phyloP scores from a whole-genome alignment of 2,797 vertebrate genomes.

The Myripristis jacobus region DNA sequence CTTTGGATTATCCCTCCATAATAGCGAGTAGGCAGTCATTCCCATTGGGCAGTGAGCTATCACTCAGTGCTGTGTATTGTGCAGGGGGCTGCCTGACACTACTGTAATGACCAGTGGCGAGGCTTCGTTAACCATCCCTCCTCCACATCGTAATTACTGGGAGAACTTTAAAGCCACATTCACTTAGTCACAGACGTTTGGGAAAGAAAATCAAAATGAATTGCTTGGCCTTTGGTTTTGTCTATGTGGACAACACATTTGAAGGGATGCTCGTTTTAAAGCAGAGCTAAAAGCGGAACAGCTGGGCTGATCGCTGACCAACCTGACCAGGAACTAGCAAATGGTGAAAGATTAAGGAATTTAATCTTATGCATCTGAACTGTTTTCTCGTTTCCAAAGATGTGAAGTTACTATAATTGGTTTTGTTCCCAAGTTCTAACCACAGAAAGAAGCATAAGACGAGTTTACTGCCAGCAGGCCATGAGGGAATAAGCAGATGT shows the following conservation, averaged over 20 bases:
- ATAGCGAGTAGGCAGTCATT: constrained; percentile 6
- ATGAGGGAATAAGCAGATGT: constrained; percentile 13
- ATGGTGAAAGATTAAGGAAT: not conserved
- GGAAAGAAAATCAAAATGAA: constrained; percentile 35
- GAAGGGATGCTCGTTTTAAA: not conserved
- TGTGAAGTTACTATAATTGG: constrained; percentile 10
- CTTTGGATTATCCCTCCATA: constrained; percentile 11
- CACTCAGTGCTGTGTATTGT: constrained; percentile 22
- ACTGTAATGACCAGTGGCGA: constrained; percentile 61
- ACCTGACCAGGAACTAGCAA: not conserved
- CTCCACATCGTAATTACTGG: constrained; percentile 57
- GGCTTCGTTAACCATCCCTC: constrained; percentile 42
- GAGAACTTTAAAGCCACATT: constrained; percentile 49
- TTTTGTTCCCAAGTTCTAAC: constrained; percentile 13
- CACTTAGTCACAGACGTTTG: constrained; percentile 20
- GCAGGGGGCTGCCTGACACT: constrained; percentile 39
- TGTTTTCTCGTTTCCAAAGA: not conserved
- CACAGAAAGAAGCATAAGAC: constrained; percentile 10
- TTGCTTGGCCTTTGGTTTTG: constrained; percentile 22
- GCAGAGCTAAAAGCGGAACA: too few relatives aligned
- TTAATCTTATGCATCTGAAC: not conserved
- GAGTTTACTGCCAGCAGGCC: constrained; percentile 29
- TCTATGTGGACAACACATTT: constrained; percentile 25
- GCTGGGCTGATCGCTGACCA: too few relatives aligned
- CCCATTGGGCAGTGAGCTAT: constrained; percentile 9